A percentile compares a stretch with the other conserved stretches of the same genome.
These are phyloP conservation scores for Sialia sialis DNA, from an alignment of 2,113 vertebrate genomes.

Conservation along the genomic window DNA sequence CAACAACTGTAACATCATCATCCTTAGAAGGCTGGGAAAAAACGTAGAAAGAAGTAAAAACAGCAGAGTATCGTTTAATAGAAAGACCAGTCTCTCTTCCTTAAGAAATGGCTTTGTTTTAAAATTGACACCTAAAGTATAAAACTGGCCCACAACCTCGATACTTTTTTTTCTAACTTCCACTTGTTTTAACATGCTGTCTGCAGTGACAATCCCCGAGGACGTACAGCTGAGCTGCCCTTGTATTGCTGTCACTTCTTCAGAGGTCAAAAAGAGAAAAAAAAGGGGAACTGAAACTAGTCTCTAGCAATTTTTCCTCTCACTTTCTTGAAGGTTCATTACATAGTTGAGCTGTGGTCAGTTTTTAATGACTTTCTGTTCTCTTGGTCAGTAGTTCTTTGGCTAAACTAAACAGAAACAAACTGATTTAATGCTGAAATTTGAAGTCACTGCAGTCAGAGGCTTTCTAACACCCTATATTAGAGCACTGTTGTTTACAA, in stretches of 20 bases:
- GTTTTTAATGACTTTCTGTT: neutral
- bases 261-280: neutral
- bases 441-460: neutral
- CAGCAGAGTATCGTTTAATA: neutral
- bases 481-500: neutral
- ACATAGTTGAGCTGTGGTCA: neutral
- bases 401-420: neutral
- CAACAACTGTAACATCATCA: neutral
- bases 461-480: neutral
- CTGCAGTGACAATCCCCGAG: neutral
- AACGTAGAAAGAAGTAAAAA: neutral
- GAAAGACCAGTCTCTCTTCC: neutral
- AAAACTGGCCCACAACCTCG: neutral
- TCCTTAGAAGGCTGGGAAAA: neutral
- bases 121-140: neutral
- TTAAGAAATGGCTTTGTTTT: neutral
- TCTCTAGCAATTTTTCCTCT: neutral
- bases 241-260: neutral
- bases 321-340: neutral
- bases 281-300: neutral
- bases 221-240: neutral
- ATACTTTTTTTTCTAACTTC: neutral
- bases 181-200: neutral
- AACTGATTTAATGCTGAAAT: neutral
- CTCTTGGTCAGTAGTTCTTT: neutral